Percentiles rank a stretch among this genome's conserved stretches.
Conservation (phyloP, 2,113 vertebrate genomes). For the Plecotus auritus region DNA sequence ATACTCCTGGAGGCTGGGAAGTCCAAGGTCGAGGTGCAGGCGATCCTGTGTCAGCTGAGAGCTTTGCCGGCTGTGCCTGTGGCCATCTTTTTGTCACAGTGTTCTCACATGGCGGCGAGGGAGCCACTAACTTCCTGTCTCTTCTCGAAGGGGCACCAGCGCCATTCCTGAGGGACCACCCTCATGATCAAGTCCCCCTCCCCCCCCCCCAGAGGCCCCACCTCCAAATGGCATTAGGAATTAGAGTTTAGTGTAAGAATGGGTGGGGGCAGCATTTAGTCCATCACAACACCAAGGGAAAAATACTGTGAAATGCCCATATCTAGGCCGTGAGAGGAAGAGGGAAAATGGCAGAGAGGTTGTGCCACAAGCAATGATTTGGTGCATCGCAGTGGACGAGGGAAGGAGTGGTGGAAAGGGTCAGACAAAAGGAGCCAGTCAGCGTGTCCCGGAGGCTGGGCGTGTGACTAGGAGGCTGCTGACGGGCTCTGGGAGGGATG, state of each 20-base stretch:
- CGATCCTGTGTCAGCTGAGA: background rate
- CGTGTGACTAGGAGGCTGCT: too few species aligned
- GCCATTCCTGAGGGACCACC: background rate
- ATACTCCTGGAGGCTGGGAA: background rate
- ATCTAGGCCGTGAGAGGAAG: background rate
- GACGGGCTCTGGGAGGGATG: background rate
- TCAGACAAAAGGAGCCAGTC: background rate
- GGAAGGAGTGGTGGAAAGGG: too few species aligned
- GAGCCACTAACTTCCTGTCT: background rate
- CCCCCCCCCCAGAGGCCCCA: background rate
- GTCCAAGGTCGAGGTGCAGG: background rate
- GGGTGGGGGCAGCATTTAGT: background rate
- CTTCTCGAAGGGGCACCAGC: rapidly evolving
- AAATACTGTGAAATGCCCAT: too few species aligned
- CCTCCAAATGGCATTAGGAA: background rate
- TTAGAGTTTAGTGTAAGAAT: background rate
- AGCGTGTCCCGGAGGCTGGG: too few species aligned
- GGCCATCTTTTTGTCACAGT: background rate
- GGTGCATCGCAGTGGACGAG: background rate
- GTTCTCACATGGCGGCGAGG: rapidly evolving
- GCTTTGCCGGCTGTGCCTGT: too few species aligned
- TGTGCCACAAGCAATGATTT: rapidly evolving
- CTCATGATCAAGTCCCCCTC: rapidly evolving
- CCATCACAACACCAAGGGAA: too few species aligned
- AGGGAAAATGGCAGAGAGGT: too few species aligned